These are phyloP conservation scores for Xenus cinereus DNA, from an alignment of 2,113 vertebrate genomes.

Conservation along the genomic window DNA sequence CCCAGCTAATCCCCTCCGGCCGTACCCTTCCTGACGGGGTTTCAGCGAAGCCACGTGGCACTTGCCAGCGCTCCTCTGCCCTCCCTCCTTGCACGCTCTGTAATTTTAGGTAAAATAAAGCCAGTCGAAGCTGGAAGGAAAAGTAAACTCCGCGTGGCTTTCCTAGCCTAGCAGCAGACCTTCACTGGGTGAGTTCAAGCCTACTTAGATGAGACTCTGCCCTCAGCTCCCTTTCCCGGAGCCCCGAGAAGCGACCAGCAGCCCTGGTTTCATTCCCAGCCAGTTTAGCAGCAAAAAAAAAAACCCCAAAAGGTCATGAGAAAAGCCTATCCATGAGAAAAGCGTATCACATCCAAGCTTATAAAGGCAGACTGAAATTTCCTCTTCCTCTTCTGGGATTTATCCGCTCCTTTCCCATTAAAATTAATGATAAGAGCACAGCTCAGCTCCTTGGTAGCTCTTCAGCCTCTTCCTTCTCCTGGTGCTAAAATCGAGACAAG, in stretches of 20 bases:
- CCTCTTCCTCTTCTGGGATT: not conserved
- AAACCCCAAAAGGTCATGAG: not conserved
- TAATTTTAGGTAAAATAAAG: not conserved
- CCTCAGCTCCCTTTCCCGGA: not conserved
- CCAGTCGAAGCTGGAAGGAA: not conserved
- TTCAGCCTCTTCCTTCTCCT: not conserved
- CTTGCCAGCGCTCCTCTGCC: not conserved
- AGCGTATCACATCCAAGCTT: not conserved
- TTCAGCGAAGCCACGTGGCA: not conserved
- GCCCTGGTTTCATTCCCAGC: not conserved
- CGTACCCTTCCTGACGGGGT: accelerated
- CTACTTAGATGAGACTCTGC: not conserved
- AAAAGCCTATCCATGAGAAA: not conserved
- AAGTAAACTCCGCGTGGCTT: not conserved
- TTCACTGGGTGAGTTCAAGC: not conserved
- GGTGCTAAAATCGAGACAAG: not conserved
- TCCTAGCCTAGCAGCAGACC: not conserved
- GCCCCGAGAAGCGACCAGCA: not conserved
- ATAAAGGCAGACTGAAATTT: not conserved
- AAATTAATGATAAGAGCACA: not conserved
- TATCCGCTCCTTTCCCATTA: not conserved
- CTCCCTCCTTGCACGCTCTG: not conserved
- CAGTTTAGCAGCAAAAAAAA: not conserved
- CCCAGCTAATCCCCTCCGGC: not conserved
- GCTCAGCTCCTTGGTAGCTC: not conserved